Conservation (phyloP, 2,888 invertebrate genomes). For the Labia minor region DNA sequence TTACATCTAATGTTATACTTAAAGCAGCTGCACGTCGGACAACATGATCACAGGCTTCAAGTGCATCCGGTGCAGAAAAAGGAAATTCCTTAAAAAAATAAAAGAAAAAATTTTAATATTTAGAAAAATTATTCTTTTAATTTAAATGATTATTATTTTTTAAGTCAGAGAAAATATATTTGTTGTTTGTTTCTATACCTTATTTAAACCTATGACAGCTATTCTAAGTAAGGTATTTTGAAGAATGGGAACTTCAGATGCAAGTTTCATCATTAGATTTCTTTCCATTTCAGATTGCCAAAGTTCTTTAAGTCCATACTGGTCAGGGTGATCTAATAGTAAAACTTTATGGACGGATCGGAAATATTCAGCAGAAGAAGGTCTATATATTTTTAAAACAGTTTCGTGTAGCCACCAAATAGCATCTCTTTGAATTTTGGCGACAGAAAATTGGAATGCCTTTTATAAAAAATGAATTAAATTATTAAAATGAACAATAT, state of each 20-base stretch:
- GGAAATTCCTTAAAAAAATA: slow-evolving; percentile 56
- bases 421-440: slow-evolving; percentile 68
- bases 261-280: slow-evolving; percentile 61
- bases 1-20: slow-evolving; percentile 46
- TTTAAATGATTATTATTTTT: too few species aligned
- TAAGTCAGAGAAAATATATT: too few species aligned
- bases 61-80: slow-evolving; percentile 66
- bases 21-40: slow-evolving; percentile 74
- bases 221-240: slow-evolving; percentile 75
- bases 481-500: too few species aligned
- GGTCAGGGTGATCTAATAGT: slow-evolving; percentile 64
- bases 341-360: slow-evolving; percentile 69
- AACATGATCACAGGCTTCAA: slow-evolving; percentile 76
- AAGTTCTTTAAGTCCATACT: slow-evolving; percentile 61
- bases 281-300: slow-evolving; percentile 91
- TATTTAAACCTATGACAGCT: slow-evolving; percentile 67
- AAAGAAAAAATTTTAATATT: not conserved
- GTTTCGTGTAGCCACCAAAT: slow-evolving; percentile 80
- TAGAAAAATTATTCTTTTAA: not conserved
- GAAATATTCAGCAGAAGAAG: slow-evolving; percentile 59
- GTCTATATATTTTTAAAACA: slow-evolving; percentile 61
- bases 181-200: slow-evolving; percentile 39
- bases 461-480: slow-evolving; percentile 26
- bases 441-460: slow-evolving; percentile 39
- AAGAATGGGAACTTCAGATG: slow-evolving; percentile 77